These are phyloP conservation scores for Macrostomum cliftonense DNA, from an alignment of 2,888 invertebrate species.

Conservation along the genomic window DNA sequence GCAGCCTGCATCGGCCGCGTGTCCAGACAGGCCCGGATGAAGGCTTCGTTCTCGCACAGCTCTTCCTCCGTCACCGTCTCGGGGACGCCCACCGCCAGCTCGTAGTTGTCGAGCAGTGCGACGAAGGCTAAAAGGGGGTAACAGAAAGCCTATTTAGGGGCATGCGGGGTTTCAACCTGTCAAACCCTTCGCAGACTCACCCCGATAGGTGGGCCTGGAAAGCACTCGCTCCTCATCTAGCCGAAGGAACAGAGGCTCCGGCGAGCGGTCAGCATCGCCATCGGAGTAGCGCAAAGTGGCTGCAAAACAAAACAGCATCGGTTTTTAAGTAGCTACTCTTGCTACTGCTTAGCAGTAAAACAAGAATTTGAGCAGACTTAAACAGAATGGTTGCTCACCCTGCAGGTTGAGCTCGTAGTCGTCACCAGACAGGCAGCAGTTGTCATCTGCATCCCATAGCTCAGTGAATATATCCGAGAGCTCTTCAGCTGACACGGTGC, in stretches of 20 bases:
- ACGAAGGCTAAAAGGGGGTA: slow-evolving; percentile 22
- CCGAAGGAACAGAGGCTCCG: slow-evolving; percentile 21
- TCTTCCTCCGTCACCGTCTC: slow-evolving; percentile 30
- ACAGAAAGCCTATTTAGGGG: too few relatives aligned
- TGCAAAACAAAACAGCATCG: background rate
- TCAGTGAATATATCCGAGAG: slow-evolving; percentile 24
- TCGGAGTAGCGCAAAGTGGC: background rate
- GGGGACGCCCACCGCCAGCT: slow-evolving; percentile 21
- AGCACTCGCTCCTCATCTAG: slow-evolving; percentile 30
- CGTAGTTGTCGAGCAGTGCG: slow-evolving; percentile 33
- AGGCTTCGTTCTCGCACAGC: slow-evolving; percentile 25
- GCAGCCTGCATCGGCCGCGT: slow-evolving; percentile 33
- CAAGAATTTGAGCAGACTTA: too few relatives aligned
- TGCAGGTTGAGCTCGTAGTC: slow-evolving; percentile 32
- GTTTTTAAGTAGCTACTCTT: slow-evolving; percentile 15
- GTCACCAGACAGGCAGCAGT: slow-evolving; percentile 25
- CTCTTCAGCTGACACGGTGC: slow-evolving; percentile 19
- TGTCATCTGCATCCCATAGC: slow-evolving; percentile 31
- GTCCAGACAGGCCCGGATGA: slow-evolving; percentile 28
- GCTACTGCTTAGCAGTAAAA: too few relatives aligned
- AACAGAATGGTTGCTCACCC: too few relatives aligned
- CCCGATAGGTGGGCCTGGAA: slow-evolving; percentile 25
- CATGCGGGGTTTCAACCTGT: too few relatives aligned
- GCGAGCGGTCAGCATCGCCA: background rate
- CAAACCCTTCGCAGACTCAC: too few relatives aligned